Percentiles rank a stretch among this genome's conserved stretches.
Evolutionary conservation across 2,888 invertebrate genomes (phyloP).

Genomic region (Pammene fasciana): DNA sequence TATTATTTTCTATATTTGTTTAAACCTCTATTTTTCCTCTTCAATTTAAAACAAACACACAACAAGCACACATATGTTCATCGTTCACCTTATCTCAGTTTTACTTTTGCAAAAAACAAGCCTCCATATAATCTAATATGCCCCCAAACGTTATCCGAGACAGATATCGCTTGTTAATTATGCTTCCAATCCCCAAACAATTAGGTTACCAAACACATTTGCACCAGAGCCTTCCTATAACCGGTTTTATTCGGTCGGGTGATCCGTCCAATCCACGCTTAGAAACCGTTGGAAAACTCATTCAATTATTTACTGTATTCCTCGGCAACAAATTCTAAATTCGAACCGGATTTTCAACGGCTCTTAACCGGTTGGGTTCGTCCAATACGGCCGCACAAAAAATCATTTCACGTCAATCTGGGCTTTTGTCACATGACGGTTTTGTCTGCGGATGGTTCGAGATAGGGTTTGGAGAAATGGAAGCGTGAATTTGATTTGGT

Average conservation of each 20-base stretch:
- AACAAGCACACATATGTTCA: no score
- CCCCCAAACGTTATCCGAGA: not conserved
- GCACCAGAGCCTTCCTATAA: constrained; percentile 41
- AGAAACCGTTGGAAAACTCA: no score
- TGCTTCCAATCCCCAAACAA: constrained; percentile 18
- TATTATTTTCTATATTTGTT: no score
- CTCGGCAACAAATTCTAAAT: no score
- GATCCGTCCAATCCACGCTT: not conserved
- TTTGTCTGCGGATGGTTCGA: constrained; percentile 11
- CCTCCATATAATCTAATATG: not conserved
- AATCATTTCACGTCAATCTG: constrained; percentile 80
- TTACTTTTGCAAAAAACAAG: not conserved
- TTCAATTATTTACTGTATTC: no score
- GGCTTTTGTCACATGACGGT: constrained; percentile 65
- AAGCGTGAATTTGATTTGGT: not conserved
- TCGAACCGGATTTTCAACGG: not conserved
- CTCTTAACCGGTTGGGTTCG: not conserved
- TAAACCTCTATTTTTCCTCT: no score
- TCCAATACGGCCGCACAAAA: constrained; percentile 60
- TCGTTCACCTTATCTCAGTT: not conserved
- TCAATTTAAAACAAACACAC: no score
- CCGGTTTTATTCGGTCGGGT: constrained; percentile 46
- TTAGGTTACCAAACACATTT: constrained; percentile 38
- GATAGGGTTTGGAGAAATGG: not conserved
- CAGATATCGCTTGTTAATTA: constrained; percentile 22